Percentiles rank a stretch among this genome's conserved stretches.
phyloP scores from a whole-genome alignment of 1,140 invertebrate species.

The Sipha flava region DNA sequence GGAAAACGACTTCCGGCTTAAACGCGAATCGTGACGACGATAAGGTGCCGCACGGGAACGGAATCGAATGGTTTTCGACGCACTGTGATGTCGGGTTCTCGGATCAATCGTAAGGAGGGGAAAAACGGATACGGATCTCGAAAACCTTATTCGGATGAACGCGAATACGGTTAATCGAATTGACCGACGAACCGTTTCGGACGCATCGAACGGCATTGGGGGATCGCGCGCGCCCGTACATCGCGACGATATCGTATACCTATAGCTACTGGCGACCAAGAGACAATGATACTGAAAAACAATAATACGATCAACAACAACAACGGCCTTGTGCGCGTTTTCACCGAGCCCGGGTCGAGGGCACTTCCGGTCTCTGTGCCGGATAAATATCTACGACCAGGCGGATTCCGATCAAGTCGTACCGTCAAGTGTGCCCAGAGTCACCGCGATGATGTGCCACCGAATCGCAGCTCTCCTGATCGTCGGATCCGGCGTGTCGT shows the following conservation, averaged over 20 bases:
- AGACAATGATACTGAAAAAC: too few relatives aligned
- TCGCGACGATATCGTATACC: too few relatives aligned
- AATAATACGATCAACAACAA: too few relatives aligned
- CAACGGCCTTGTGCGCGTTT: conserved; percentile 11
- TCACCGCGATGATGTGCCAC: background rate
- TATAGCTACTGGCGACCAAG: too few relatives aligned
- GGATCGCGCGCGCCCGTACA: background rate
- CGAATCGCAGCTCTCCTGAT: background rate
- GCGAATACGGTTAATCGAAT: conserved; percentile 5
- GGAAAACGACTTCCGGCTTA: too few relatives aligned
- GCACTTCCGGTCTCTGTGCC: background rate
- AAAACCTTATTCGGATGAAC: conserved; percentile 6
- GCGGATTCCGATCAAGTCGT: background rate
- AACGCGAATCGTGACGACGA: too few relatives aligned
- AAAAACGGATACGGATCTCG: background rate
- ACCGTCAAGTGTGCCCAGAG: too few relatives aligned
- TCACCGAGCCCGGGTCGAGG: background rate
- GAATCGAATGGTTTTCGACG: too few relatives aligned
- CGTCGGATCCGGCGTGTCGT: background rate
- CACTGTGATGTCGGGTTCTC: too few relatives aligned
- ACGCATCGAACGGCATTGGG: conserved; percentile 21
- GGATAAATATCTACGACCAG: background rate
- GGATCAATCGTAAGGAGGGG: too few relatives aligned
- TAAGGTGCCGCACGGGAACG: too few relatives aligned
- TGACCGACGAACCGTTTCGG: conserved; percentile 6